These are phyloP conservation scores for Volucella inanis DNA, from an alignment of 2,888 invertebrate species.

Conservation along the genomic window DNA sequence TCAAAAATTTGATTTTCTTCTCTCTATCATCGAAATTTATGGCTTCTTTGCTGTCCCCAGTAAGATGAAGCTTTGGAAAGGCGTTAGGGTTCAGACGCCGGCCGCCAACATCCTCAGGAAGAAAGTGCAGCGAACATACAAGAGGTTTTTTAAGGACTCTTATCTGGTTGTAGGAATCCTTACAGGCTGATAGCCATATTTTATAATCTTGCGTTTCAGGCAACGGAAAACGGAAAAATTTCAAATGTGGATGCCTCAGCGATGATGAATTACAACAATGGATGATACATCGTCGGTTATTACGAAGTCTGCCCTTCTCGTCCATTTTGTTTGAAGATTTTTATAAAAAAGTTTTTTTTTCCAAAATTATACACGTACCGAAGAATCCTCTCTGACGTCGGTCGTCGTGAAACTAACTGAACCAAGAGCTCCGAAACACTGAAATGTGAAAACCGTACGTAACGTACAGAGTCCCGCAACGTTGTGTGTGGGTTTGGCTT, in stretches of 20 bases:
- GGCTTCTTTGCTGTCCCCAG: slow-evolving; percentile 79
- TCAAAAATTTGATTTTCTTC: slow-evolving; percentile 80
- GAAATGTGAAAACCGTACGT: slow-evolving; percentile 68
- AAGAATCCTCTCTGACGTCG: slow-evolving; percentile 44
- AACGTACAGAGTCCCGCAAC: slow-evolving; percentile 56
- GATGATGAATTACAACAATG: slow-evolving; percentile 81
- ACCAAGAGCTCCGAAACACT: slow-evolving; percentile 64
- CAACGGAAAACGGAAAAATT: slow-evolving; percentile 81
- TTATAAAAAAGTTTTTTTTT: background rate
- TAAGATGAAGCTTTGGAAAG: slow-evolving; percentile 79
- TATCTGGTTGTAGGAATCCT: slow-evolving; percentile 81
- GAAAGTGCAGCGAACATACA: slow-evolving; percentile 81
- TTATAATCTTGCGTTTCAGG: slow-evolving; percentile 80
- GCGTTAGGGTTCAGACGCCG: slow-evolving; percentile 80
- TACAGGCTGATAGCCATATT: slow-evolving; percentile 81
- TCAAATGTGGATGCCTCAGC: slow-evolving; percentile 80
- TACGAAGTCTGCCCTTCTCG: slow-evolving; percentile 78
- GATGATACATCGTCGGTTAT: slow-evolving; percentile 81
- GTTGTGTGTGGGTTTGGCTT: slow-evolving; percentile 69
- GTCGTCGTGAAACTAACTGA: slow-evolving; percentile 63
- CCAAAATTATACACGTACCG: slow-evolving; percentile 15
- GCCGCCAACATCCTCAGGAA: slow-evolving; percentile 80
- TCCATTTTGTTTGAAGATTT: slow-evolving; percentile 18
- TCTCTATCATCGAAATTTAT: slow-evolving; percentile 80
- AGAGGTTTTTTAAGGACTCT: slow-evolving; percentile 81